Evolutionary conservation across 2,113 vertebrate species (phyloP), one percentile per base, ranked within the genome.

Genomic region (Hippolais icterina): DNA sequence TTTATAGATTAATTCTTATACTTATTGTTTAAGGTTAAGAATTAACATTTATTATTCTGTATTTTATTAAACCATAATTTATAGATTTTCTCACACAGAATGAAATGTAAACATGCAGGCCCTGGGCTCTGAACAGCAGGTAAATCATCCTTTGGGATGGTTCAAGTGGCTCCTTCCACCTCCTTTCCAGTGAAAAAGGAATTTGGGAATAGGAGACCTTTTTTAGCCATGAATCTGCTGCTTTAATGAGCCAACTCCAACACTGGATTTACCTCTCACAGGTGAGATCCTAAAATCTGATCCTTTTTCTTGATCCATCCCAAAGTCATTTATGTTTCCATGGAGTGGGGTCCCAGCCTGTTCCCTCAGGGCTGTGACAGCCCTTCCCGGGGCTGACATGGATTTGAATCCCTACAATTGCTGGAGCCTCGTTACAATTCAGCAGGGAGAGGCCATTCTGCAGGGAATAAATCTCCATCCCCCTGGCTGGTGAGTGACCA

Each of bases 301-400:
- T 11, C 16, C 46, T 56, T 46, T 46, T 35, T 8, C 21, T 19
- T 27, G 66, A 35, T 56, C 37, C 29, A 12, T 8, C 75, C 64
- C 42, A 6, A 63, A 49, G 47, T 1, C 5, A 5, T 11, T 23
- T 9, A 13, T 6, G 29, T 41, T 46, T 50, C 44, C 35, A 19
- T 0, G 13, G 37, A 25, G 7, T 14, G 75, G 33, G 82, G 17
- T 33, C 24, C 27, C 25, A 61, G 61, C 23, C 70, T 3, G 4
- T n/a, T 44, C 49, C 17, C 52, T 49, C 31, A 15, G 53, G 31
- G 33, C 72, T 2, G 1, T 35, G 41, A 31, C 33, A 19, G 64
- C 27, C n/a, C 25, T 31, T 31, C 27, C 52, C 0, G 1, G 12
- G 5, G 0, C 1, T 35, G 44, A 18, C 4, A 2, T 5, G 52